Evolutionary conservation across 53 echinoderm and acorn worm species (phyloP).

Genomic region (Glandiceps talaboti): DNA sequence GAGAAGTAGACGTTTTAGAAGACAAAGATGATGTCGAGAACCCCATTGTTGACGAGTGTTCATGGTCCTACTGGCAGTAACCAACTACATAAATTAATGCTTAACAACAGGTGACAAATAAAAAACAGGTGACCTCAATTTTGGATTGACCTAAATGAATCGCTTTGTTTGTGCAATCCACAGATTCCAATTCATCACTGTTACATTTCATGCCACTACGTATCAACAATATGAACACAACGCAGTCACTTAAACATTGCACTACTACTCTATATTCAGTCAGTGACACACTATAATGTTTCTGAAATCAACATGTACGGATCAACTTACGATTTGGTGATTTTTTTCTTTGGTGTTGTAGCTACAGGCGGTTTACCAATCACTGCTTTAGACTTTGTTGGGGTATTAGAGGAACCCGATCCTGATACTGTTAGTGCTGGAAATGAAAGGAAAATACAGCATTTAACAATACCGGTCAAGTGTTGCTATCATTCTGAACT

Average conservation of each 20-base stretch:
- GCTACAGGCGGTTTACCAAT: slow-evolving; percentile 26
- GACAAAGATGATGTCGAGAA: background rate
- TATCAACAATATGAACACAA: too few relatives aligned
- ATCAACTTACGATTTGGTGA: slow-evolving; percentile 53
- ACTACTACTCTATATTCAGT: too few relatives aligned
- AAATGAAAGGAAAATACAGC: background rate
- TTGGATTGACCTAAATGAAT: background rate
- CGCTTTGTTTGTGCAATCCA: background rate
- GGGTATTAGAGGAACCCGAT: background rate
- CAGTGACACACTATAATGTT: too few relatives aligned
- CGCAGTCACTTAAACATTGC: too few relatives aligned
- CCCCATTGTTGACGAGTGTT: background rate
- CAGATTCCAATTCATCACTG: background rate
- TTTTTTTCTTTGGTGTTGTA: slow-evolving; percentile 54
- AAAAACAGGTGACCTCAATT: background rate
- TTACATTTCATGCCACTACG: background rate
- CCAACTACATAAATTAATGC: background rate
- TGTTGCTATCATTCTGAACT: background rate
- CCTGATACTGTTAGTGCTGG: slow-evolving; percentile 4
- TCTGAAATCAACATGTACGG: too few relatives aligned
- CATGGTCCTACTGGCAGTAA: too few relatives aligned
- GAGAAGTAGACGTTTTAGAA: background rate
- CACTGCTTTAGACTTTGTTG: background rate
- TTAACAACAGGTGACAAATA: background rate
- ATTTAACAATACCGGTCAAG: background rate